Base-by-base conservation (phyloP, 2,888 invertebrate genomes). In the Allophyes oxyacanthae region DNA sequence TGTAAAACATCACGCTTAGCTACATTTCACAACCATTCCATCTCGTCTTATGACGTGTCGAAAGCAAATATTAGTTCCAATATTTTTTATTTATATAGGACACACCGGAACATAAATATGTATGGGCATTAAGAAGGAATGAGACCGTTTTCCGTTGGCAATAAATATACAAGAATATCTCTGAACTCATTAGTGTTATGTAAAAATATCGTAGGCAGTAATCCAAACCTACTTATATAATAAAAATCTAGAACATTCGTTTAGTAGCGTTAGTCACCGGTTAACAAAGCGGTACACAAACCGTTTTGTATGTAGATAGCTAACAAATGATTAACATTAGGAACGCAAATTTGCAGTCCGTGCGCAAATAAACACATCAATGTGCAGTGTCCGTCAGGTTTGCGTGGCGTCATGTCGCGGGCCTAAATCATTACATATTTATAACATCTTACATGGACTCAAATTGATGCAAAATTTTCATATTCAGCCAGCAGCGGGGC, bases 391-490 rank as follows among this genome's bases (percentile, higher is more conserved):
- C 63, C 59, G 54, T 54, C 53, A 54, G 40, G 28, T 6, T 28
- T 6, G 36, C 56, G 66, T 45, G 74, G 63, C 61, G 65, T 63
- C 68, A 60, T 26, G 59, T 58, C 57, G 25, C 38, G 49, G 38
- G 45, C 58, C 45, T 43, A 14, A 10, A 49, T 53, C 68, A 65
- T 78, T 83, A 78, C 73, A 81, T 84, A 84, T 84, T 83, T 81
- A 84, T 84, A 77, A 72, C 73, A 74, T 79, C 78, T 74, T 63
- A 61, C 45, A 64, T 71, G 74, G 79, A 78, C 64, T 77, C 70
- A 81, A 82, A 84, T 79, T 79, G 77, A 80, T 82, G 79, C 78
- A 72, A 76, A 75, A 77, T 81, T 81, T 84, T 82, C 74, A 77
- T 81, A 81, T 82, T 80, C 82, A 76, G 69, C 62, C 60, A 64